Conservation (phyloP, 2,888 invertebrate species). For the Euzophera pinguis region DNA sequence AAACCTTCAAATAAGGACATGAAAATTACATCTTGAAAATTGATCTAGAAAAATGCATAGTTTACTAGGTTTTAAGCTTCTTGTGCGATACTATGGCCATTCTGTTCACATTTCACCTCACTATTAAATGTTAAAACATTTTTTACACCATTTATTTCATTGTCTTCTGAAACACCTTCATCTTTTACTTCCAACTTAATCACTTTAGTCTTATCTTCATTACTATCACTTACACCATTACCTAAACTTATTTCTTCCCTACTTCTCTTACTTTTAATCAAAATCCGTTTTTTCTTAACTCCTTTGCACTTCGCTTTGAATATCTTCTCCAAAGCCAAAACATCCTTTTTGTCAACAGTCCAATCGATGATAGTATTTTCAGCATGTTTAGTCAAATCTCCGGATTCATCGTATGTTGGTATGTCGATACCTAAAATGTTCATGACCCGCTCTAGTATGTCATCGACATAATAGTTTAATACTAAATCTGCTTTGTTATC, state of each 20-base stretch:
- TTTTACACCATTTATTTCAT: slow-evolving; percentile 18
- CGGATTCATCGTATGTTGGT: slow-evolving; percentile 82
- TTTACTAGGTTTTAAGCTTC: neutral
- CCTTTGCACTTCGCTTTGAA: slow-evolving; percentile 74
- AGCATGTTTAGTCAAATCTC: slow-evolving; percentile 83
- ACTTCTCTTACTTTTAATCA: slow-evolving; percentile 56
- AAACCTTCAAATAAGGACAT: too few species aligned
- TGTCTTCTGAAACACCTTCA: slow-evolving; percentile 22
- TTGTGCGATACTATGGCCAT: neutral
- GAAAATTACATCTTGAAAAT: too few species aligned
- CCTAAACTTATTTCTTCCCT: slow-evolving; percentile 24
- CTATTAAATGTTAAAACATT: slow-evolving; percentile 18
- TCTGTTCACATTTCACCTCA: slow-evolving; percentile 18
- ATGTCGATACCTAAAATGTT: slow-evolving; percentile 86
- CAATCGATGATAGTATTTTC: slow-evolving; percentile 81
- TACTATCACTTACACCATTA: slow-evolving; percentile 15
- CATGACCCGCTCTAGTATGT: slow-evolving; percentile 87
- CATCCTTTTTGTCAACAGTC: slow-evolving; percentile 83
- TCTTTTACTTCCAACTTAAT: slow-evolving; percentile 51
- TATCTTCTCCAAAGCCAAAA: slow-evolving; percentile 81
- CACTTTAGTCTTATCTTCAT: slow-evolving; percentile 47
- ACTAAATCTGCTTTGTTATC: slow-evolving; percentile 94
- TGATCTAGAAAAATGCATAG: too few species aligned
- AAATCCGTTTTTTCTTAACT: slow-evolving; percentile 61
- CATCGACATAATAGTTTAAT: slow-evolving; percentile 94